phyloP scores from a whole-genome alignment of 2,888 invertebrate genomes.

The Ceriagrion tenellum region DNA sequence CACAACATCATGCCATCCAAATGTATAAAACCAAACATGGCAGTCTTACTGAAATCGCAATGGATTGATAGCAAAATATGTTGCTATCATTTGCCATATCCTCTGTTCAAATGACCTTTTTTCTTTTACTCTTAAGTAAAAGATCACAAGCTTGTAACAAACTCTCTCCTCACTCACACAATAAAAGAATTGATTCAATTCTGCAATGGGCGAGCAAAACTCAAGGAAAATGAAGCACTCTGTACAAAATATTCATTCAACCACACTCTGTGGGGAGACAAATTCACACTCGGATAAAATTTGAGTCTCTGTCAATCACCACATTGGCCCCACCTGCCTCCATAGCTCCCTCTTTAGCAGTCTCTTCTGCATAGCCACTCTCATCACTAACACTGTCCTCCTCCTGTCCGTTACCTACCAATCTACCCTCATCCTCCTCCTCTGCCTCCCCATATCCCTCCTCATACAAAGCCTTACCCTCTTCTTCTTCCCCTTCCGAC shows the following conservation, averaged over 20 bases:
- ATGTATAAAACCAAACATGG: not conserved
- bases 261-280: not conserved
- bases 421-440: constrained; percentile 5
- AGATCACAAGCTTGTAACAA: not conserved
- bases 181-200: not conserved
- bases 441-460: constrained; percentile 33
- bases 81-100: not conserved
- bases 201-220: not conserved
- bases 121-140: not conserved
- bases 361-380: constrained; percentile 56
- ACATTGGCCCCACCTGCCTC: constrained; percentile 45
- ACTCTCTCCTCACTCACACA: not conserved
- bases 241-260: not conserved
- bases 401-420: constrained; percentile 33
- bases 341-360: constrained; percentile 35
- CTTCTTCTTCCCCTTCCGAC: constrained; percentile 43
- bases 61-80: not conserved
- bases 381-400: constrained; percentile 64
- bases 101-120: not conserved
- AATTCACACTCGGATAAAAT: constrained; percentile 30
- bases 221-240: not conserved
- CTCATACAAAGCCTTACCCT: constrained; percentile 30
- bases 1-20: not conserved
- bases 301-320: constrained; percentile 20
- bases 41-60: not conserved